Percentiles rank a stretch among this genome's conserved stretches.
Evolutionary conservation across 2,888 invertebrate species (phyloP).

Genomic region (Hesperia comma): DNA sequence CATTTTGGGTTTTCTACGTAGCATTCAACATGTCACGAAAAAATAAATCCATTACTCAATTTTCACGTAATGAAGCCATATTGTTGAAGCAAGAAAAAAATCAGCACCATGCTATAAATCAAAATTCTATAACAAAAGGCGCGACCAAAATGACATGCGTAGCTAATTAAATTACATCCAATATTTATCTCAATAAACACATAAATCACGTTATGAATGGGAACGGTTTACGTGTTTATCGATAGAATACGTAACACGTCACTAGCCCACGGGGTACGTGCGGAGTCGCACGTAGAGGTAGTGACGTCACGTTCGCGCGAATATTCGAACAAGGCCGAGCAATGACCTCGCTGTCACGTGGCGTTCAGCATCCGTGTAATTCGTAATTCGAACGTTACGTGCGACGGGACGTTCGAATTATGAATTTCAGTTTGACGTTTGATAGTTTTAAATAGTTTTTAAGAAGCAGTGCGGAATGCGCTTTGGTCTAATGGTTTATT

Average conservation of each 20-base stretch:
- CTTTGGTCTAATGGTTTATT: no score
- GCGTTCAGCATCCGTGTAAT: slow-evolving; percentile 10
- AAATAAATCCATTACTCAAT: no score
- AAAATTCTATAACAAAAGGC: slow-evolving; percentile 14
- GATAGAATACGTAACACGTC: slow-evolving; percentile 57
- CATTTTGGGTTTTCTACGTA: no score
- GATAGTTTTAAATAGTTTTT: no score
- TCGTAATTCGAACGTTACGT: background rate
- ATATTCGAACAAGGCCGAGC: slow-evolving; percentile 76
- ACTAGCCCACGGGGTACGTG: slow-evolving; percentile 67
- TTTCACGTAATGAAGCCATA: no score
- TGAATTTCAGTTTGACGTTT: background rate
- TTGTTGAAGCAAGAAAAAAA: no score
- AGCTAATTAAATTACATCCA: slow-evolving; percentile 10
- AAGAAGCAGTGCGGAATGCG: no score
- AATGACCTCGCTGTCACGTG: slow-evolving; percentile 59
- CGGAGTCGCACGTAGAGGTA: slow-evolving; percentile 63
- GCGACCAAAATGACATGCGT: slow-evolving; percentile 8
- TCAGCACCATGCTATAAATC: background rate
- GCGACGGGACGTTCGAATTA: background rate
- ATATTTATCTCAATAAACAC: slow-evolving; percentile 14
- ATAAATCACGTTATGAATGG: slow-evolving; percentile 15
- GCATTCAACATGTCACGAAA: no score
- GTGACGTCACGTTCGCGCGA: slow-evolving; percentile 66
- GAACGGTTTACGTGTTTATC: slow-evolving; percentile 42